phyloP scores from a whole-genome alignment of 2,797 vertebrate species.

The Coccyzus lansbergi region DNA sequence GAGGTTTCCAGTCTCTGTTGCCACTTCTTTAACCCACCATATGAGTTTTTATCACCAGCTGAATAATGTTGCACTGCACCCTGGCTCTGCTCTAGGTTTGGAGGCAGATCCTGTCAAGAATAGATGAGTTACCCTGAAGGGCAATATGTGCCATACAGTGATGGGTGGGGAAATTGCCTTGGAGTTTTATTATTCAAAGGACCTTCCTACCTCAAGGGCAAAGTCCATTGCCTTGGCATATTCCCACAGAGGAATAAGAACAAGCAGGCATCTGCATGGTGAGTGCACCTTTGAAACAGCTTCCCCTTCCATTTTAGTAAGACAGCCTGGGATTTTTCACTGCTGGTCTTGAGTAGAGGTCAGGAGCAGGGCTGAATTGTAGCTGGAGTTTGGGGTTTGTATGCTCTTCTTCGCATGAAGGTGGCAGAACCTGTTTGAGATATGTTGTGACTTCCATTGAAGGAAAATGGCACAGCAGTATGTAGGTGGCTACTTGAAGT shows the following conservation, averaged over 20 bases:
- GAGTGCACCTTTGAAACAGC: neutral
- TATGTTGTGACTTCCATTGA: fast-evolving
- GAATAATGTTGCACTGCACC: neutral
- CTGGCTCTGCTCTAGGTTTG: neutral
- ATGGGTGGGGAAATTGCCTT: neutral
- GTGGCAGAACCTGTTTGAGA: neutral
- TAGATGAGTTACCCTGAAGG: neutral
- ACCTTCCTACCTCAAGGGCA: neutral
- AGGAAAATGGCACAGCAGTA: neutral
- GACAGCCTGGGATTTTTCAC: neutral
- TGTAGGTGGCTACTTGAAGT: neutral
- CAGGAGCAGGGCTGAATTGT: fast-evolving
- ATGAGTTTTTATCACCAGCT: neutral
- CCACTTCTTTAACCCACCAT: neutral
- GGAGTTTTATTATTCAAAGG: neutral
- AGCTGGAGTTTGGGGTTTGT: neutral
- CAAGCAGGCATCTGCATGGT: neutral
- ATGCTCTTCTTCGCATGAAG: neutral
- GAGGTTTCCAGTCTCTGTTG: neutral
- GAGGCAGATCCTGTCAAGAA: neutral
- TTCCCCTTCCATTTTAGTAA: neutral
- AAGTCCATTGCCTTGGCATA: neutral
- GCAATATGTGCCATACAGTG: neutral
- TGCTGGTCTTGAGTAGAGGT: neutral
- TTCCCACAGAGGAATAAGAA: neutral